phyloP scores from a whole-genome alignment of 2,113 vertebrate species.

The Stegastes partitus region DNA sequence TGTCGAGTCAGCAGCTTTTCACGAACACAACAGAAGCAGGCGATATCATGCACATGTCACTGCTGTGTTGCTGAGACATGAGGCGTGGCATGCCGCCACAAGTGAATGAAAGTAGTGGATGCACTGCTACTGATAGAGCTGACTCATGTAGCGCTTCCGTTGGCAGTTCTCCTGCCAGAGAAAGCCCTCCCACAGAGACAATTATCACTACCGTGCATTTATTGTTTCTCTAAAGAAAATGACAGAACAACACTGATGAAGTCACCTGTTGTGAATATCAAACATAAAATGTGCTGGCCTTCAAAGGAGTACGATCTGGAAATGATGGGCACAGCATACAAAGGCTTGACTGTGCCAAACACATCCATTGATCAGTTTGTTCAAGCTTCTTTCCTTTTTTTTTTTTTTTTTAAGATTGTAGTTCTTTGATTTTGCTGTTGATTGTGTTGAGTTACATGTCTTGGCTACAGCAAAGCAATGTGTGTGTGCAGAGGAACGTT shows the following conservation, averaged over 20 bases:
- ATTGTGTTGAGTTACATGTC: not conserved
- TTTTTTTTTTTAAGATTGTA: not conserved
- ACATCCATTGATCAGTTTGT: too few species aligned
- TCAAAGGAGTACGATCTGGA: not conserved
- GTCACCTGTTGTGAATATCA: not conserved
- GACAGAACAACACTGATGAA: not conserved
- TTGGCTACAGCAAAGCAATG: not conserved
- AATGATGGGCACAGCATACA: not conserved
- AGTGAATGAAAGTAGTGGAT: conserved; percentile 15
- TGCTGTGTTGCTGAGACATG: not conserved
- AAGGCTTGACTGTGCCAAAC: too few species aligned
- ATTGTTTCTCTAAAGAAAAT: not conserved
- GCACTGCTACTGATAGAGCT: not conserved
- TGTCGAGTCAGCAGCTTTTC: too few species aligned
- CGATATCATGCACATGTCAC: not conserved
- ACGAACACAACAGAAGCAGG: not conserved
- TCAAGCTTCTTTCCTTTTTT: conserved; percentile 1
- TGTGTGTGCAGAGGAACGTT: not conserved
- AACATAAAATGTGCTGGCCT: too few species aligned
- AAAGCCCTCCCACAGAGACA: conserved; percentile 22
- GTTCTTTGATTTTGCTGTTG: not conserved
- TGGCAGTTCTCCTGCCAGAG: conserved; percentile 18
- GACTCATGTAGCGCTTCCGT: conserved; percentile 10
- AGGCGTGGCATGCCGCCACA: not conserved
- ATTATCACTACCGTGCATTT: not conserved